Evolutionary conservation across 2,888 invertebrate species (phyloP).

Genomic region (Campaea margaritaria): DNA sequence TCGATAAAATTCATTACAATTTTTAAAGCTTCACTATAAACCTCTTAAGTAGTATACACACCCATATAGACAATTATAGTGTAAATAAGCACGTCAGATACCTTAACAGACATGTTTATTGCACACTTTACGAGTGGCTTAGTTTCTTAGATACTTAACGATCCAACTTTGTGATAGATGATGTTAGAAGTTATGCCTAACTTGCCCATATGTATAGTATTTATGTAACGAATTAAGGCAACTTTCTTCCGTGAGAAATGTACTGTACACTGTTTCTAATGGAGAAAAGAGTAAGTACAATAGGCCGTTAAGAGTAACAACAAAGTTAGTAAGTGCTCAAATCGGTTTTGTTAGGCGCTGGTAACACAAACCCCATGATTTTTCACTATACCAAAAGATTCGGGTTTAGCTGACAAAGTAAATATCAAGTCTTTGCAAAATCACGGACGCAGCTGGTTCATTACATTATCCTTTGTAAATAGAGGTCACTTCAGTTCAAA

Average conservation of each 20-base stretch:
- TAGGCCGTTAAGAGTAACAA: slow-evolving; percentile 8
- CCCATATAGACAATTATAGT: not conserved
- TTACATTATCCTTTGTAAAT: slow-evolving; percentile 24
- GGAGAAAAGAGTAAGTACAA: slow-evolving; percentile 28
- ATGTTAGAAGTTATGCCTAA: slow-evolving; percentile 49
- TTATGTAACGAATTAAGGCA: slow-evolving; percentile 38
- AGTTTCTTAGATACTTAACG: slow-evolving; percentile 57
- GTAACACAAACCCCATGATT: not conserved
- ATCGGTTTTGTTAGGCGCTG: slow-evolving; percentile 2
- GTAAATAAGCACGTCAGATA: slow-evolving; percentile 38
- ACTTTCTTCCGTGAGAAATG: slow-evolving; percentile 35
- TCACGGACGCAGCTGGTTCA: slow-evolving; percentile 21
- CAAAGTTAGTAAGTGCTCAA: slow-evolving; percentile 8
- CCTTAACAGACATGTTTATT: slow-evolving; percentile 45
- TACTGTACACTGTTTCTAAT: slow-evolving; percentile 20
- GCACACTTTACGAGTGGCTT: slow-evolving; percentile 52
- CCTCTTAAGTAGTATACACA: not conserved
- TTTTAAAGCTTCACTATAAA: not conserved
- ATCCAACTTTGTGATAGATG: slow-evolving; percentile 56
- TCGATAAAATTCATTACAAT: too few relatives aligned
- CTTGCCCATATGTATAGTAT: slow-evolving; percentile 30
- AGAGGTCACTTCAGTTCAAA: slow-evolving; percentile 20
- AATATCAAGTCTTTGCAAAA: slow-evolving; percentile 21
- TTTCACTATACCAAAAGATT: slow-evolving; percentile 13
- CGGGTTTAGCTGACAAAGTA: slow-evolving; percentile 8